Evolutionary conservation across 1,140 invertebrate species (phyloP).

Genomic region (Brachionus angularis): DNA sequence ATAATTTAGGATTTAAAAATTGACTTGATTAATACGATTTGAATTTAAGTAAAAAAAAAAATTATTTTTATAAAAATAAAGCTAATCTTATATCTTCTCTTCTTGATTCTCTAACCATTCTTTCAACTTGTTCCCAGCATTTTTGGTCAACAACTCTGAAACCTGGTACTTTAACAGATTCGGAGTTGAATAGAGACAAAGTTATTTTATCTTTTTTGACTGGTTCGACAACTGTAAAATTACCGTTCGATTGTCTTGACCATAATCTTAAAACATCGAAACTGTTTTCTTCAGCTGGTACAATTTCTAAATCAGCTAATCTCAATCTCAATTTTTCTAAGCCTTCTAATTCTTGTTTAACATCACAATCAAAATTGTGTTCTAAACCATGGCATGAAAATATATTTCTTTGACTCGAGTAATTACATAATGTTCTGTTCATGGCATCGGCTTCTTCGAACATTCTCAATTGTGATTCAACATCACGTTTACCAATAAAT

Average conservation of each 20-base stretch:
- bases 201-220: conserved; percentile 1
- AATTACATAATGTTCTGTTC: conserved; percentile 16
- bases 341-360: neutral
- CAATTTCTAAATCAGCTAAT: conserved; percentile 1
- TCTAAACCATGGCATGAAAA: conserved; percentile 22
- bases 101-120: neutral
- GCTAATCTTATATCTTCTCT: conserved; percentile 7
- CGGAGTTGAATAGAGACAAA: neutral
- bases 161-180: neutral
- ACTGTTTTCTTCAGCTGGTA: conserved; percentile 2
- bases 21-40: too few relatives aligned
- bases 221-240: conserved; percentile 31
- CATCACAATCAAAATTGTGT: conserved; percentile 21
- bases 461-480: neutral
- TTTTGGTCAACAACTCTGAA: neutral
- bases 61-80: conserved; percentile 32
- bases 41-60: too few relatives aligned
- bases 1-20: too few relatives aligned
- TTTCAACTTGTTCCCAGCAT: neutral
- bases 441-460: neutral
- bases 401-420: conserved; percentile 28
- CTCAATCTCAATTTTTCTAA: conserved; percentile 13
- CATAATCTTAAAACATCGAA: neutral
- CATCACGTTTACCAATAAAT: neutral
- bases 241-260: neutral